These are phyloP conservation scores for Gavialis gangeticus DNA, from an alignment of 2,113 vertebrate species.

Conservation along the genomic window DNA sequence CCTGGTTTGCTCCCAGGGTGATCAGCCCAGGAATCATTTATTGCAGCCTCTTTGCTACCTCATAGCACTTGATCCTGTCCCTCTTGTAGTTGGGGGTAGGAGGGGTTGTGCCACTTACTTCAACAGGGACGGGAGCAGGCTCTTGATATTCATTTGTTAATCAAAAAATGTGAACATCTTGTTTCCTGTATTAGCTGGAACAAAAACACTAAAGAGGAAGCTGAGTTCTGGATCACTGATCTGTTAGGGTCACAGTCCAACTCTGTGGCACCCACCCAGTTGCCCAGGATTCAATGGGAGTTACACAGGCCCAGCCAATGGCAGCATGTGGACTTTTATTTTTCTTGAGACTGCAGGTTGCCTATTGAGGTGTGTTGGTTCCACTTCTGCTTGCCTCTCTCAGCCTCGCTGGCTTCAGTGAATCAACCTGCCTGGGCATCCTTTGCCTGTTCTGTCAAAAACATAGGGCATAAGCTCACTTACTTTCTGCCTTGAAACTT, in stretches of 20 bases:
- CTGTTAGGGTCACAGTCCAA: not conserved
- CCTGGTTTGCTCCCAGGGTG: not conserved
- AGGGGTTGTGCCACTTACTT: accelerated
- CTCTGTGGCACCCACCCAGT: not conserved
- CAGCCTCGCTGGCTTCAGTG: not conserved
- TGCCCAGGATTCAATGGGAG: conserved; percentile 8
- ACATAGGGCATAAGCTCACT: not conserved
- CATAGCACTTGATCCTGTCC: not conserved
- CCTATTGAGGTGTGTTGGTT: not conserved
- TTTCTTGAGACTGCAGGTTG: not conserved
- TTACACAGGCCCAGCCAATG: not conserved
- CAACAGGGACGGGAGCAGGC: not conserved
- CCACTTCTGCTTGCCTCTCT: not conserved
- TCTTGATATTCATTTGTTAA: conserved; percentile 61
- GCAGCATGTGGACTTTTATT: not conserved
- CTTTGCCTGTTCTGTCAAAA: accelerated
- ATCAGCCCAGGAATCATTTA: not conserved
- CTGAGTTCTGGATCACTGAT: not conserved
- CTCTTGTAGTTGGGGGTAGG: accelerated
- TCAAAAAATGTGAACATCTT: conserved; percentile 8
- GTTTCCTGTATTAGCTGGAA: conserved; percentile 48
- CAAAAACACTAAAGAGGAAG: conserved; percentile 46
- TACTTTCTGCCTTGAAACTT: not conserved
- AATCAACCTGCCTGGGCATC: not conserved
- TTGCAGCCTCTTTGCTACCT: not conserved